phyloP scores from a whole-genome alignment of 1,140 invertebrate genomes.

The Aphelenchoides fujianensis region DNA sequence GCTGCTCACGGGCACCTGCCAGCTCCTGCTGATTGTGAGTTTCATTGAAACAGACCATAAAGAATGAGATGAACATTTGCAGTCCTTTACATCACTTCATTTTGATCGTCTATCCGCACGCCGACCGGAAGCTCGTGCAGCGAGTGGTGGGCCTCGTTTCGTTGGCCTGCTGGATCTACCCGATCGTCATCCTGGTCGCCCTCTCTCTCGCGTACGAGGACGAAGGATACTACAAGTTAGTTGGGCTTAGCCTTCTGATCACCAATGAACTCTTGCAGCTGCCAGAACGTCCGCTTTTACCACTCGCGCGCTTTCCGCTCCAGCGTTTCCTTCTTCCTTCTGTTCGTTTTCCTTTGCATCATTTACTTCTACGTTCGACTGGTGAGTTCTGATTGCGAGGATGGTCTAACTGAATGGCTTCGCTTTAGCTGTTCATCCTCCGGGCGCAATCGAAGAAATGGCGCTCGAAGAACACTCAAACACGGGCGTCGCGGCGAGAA shows the following conservation, averaged over 20 bases:
- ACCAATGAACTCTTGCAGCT: slow-evolving; percentile 26
- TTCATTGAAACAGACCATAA: too few relatives aligned
- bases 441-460: slow-evolving; percentile 25
- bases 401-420: not conserved
- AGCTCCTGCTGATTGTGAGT: slow-evolving; percentile 52
- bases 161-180: slow-evolving; percentile 35
- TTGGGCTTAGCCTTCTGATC: too few relatives aligned
- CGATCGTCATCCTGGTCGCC: slow-evolving; percentile 28
- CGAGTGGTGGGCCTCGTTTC: slow-evolving; percentile 28
- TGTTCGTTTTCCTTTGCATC: slow-evolving; percentile 42
- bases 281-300: slow-evolving; percentile 43
- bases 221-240: slow-evolving; percentile 42
- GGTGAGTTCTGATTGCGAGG: slow-evolving; percentile 34
- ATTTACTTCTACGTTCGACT: slow-evolving; percentile 39
- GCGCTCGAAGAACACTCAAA: slow-evolving; percentile 27
- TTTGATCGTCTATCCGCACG: not conserved
- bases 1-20: slow-evolving; percentile 42
- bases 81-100: not conserved
- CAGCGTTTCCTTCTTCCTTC: slow-evolving; percentile 39
- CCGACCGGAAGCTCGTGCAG: not conserved
- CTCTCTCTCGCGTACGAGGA: slow-evolving; percentile 28
- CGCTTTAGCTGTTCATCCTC: slow-evolving; percentile 41
- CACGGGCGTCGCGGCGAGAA: slow-evolving; percentile 32
- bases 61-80: too few relatives aligned
- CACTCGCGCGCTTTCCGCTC: slow-evolving; percentile 39